Base-by-base conservation (phyloP, 2,888 invertebrate genomes). In the Netelia virgata region DNA sequence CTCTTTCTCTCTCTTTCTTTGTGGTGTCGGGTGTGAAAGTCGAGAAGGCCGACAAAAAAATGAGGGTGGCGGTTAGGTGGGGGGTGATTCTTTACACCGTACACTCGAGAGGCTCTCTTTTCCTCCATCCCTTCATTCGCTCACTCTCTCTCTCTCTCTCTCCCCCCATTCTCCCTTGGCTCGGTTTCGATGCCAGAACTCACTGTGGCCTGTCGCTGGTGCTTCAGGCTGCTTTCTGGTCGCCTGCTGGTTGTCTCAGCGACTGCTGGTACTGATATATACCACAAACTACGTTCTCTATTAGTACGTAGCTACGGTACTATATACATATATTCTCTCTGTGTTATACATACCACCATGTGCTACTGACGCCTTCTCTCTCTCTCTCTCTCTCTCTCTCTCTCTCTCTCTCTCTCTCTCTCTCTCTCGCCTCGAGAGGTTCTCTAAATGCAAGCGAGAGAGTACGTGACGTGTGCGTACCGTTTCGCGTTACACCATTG, bases 401-500 rank as follows among this genome's bases (percentile, higher is more conserved):
- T 36, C 6, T 23, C 1, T 36, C 36, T 36, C 36, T 5, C 43
- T 18, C 28, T 28, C 72, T 36, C 6, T 23, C 1, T 36, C 36
- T 36, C 36, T 5, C 43, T 18, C 28, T 28, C 72, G 82, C 81
- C 87, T 85, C 80, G 74, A 83, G 84, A 87, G 88, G 18, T 36
- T 11, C 18, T 53, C 18, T 36, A 66, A 53, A 11, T 77, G 66
- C 77, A 70, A 36, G 69, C 69, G 77, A 77, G 50, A 77, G 50
- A 85, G 86, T 87, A 84, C 78, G 82, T 74, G 55, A 72, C 50
- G 43, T 69, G 81, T 66, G 85, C 72, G 86, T 90, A 88, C 90
- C 90, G 91, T 89, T 89, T 91, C 90, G 87, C 86, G 88, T 91
- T 91, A 89, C 89, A 87, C 88, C 85, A 90, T 91, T 90, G 90